These are phyloP conservation scores for Ophioderma brevispina DNA, from an alignment of 35 echinoderm and acorn worm species.

Conservation along the genomic window DNA sequence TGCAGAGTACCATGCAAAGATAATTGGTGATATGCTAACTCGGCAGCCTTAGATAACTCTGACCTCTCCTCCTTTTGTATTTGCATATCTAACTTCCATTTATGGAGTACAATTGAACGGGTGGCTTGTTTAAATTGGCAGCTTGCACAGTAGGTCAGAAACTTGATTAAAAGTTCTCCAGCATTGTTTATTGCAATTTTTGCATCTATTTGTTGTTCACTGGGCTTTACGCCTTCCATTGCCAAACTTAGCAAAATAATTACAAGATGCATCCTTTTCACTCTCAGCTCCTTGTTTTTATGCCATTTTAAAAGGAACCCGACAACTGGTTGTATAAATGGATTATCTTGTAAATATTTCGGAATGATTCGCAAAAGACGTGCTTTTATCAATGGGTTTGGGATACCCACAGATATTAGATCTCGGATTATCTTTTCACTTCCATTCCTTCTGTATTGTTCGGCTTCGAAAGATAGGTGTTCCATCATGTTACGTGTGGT, in stretches of 20 bases:
- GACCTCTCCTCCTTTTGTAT: not conserved
- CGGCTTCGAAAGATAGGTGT: not conserved
- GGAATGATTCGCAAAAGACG: not conserved
- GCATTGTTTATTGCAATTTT: not conserved
- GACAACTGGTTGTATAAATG: not conserved
- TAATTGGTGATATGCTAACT: not conserved
- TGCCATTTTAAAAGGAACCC: not conserved
- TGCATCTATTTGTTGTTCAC: too few relatives aligned
- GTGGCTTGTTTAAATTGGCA: not conserved
- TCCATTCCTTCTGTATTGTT: not conserved
- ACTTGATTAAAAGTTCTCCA: not conserved
- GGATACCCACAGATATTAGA: not conserved
- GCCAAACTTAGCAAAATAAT: not conserved
- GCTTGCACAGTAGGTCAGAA: not conserved
- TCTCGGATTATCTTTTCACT: not conserved
- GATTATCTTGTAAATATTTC: not conserved
- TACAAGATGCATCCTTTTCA: not conserved
- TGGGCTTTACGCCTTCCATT: not conserved
- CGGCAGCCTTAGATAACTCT: not conserved
- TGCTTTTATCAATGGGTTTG: not conserved
- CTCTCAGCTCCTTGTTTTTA: not conserved
- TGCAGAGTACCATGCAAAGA: not conserved
- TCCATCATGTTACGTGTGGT: not conserved
- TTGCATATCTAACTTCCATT: not conserved
- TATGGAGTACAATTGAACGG: too few relatives aligned